Conservation (phyloP, 1,140 invertebrate species). For the Meloidogyne exigua region DNA sequence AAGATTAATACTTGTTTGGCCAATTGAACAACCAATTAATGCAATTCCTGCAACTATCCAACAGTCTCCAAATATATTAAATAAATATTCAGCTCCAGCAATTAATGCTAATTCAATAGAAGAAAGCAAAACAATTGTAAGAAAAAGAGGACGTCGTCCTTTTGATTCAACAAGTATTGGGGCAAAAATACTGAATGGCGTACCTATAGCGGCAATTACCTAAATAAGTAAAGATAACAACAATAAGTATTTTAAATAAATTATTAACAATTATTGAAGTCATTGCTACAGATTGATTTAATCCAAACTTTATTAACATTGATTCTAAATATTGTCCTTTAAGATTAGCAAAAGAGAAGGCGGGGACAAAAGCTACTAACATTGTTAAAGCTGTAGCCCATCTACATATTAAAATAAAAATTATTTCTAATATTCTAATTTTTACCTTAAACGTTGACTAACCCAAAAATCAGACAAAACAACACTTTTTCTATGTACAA, state of each 20-base stretch:
- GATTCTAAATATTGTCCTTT: conserved; percentile 47
- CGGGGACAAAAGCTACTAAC: conserved; percentile 32
- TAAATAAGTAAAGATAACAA: background rate
- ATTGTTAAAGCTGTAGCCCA: conserved; percentile 39
- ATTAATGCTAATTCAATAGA: conserved; percentile 17
- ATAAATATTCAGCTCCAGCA: conserved; percentile 3
- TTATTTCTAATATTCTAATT: background rate
- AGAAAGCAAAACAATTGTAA: conserved; percentile 1
- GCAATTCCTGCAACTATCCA: conserved; percentile 8
- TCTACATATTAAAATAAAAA: conserved; percentile 22
- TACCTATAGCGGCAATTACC: conserved; percentile 11
- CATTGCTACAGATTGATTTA: conserved; percentile 32
- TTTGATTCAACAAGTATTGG: conserved; percentile 17
- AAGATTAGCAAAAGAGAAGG: conserved; percentile 38
- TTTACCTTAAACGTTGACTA: conserved; percentile 34
- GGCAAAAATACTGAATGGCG: conserved; percentile 20
- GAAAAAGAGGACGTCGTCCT: conserved; percentile 24
- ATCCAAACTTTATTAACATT: conserved; percentile 45
- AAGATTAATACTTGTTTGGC: conserved; percentile 17
- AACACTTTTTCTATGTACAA: background rate
- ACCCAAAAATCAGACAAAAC: conserved; percentile 18
- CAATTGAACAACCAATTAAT: conserved; percentile 14
- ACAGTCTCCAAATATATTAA: background rate
- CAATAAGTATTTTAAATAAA: background rate
- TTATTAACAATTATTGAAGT: conserved; percentile 14